A percentile compares a stretch with the other conserved stretches of the same genome.
Evolutionary conservation across 1,140 invertebrate species (phyloP).

Genomic region (Pachyrhynchus sulphureomaculatus): DNA sequence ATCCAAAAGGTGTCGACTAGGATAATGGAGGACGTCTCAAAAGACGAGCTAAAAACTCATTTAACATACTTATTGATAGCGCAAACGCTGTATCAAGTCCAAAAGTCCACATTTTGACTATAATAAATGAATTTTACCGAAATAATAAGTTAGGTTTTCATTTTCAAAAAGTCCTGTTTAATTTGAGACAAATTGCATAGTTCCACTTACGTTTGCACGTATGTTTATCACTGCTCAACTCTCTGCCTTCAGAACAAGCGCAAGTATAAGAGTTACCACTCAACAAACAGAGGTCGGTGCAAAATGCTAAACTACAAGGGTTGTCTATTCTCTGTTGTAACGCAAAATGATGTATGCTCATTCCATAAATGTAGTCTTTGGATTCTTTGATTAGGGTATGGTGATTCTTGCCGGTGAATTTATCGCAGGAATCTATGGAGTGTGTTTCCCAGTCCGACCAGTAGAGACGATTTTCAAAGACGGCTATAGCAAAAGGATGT

Average conservation of each 20-base stretch:
- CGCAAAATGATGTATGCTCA: slow-evolving; percentile 69
- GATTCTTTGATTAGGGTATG: slow-evolving; percentile 54
- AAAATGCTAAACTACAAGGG: slow-evolving; percentile 67
- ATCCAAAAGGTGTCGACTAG: too few species aligned
- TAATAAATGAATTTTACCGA: too few species aligned
- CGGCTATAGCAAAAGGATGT: slow-evolving; percentile 79
- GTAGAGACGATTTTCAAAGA: slow-evolving; percentile 85
- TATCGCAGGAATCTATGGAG: slow-evolving; percentile 67
- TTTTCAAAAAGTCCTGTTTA: too few species aligned
- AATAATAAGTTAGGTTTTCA: too few species aligned
- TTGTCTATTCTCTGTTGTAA: slow-evolving; percentile 60
- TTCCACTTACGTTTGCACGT: slow-evolving; percentile 56
- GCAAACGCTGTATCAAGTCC: too few species aligned
- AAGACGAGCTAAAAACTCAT: too few species aligned
- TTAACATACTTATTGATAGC: too few species aligned
- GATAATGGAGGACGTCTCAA: too few species aligned
- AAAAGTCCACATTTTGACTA: too few species aligned
- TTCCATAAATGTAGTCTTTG: slow-evolving; percentile 59
- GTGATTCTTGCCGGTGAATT: slow-evolving; percentile 65
- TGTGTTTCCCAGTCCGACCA: slow-evolving; percentile 80
- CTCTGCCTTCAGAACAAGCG: slow-evolving; percentile 75
- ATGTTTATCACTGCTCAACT: slow-evolving; percentile 54
- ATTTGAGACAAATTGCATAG: too few species aligned
- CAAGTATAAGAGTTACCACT: slow-evolving; percentile 66
- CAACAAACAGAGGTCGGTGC: slow-evolving; percentile 81